Conservation (phyloP, 2,113 vertebrate species). For the Sinocyclocheilus maitianheensis region DNA sequence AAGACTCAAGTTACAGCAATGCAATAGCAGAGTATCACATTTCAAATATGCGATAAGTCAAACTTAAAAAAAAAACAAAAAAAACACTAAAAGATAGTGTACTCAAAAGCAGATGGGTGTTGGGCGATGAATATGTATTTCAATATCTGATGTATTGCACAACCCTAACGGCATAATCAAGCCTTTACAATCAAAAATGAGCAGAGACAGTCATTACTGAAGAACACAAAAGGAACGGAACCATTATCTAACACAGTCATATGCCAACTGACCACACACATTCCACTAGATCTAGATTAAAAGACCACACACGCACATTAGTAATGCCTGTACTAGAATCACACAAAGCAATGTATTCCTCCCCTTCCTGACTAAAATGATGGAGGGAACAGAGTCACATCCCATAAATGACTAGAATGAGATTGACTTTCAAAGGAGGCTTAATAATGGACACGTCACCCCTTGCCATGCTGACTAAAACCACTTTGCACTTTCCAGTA, state of each 20-base stretch:
- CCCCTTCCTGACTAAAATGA: neutral
- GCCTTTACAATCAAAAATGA: neutral
- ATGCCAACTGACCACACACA: constrained; percentile 24
- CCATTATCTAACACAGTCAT: constrained; percentile 11
- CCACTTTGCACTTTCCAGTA: neutral
- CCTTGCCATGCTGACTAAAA: neutral
- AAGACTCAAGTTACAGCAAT: neutral
- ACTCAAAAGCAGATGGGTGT: neutral
- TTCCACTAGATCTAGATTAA: constrained; percentile 22
- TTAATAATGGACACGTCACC: neutral
- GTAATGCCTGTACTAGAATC: neutral
- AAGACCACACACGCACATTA: constrained; percentile 3
- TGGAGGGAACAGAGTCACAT: constrained; percentile 19
- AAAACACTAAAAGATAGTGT: neutral
- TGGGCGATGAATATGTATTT: neutral
- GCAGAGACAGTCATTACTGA: neutral
- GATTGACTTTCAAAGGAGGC: constrained; percentile 17
- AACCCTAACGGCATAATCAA: neutral
- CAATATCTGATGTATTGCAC: neutral
- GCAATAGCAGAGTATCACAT: neutral
- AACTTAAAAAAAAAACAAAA: neutral
- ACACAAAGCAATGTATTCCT: neutral
- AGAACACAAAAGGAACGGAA: neutral
- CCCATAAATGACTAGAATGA: constrained; percentile 30
- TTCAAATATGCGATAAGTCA: neutral